Percentiles rank a stretch among this genome's conserved stretches.
These are phyloP conservation scores for Himalopsyche anomala DNA, from an alignment of 2,888 invertebrate species.

Conservation along the genomic window DNA sequence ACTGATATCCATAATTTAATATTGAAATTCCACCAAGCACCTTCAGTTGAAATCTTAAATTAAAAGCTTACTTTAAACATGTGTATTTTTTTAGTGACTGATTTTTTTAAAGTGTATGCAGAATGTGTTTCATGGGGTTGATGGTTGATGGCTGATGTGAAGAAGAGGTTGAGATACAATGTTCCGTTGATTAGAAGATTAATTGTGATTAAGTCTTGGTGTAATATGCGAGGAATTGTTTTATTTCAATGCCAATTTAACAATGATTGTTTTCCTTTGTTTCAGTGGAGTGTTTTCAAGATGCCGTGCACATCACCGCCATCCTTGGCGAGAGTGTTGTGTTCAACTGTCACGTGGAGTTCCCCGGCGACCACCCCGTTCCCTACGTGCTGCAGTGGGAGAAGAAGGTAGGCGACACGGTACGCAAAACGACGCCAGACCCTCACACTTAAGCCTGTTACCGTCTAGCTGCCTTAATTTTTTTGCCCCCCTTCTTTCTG, in stretches of 20 bases:
- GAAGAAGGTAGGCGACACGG: slow-evolving; percentile 98
- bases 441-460: slow-evolving; percentile 54
- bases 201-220: too few species aligned
- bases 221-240: too few species aligned
- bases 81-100: too few species aligned
- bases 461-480: slow-evolving; percentile 73
- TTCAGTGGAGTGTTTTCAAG: slow-evolving; percentile 86
- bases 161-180: too few species aligned
- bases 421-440: slow-evolving; percentile 83
- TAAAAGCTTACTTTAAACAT: too few species aligned
- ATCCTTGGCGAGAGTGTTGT: slow-evolving; percentile 98
- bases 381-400: slow-evolving; percentile 99
- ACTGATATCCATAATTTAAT: too few species aligned
- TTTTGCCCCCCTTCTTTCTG: slow-evolving; percentile 69
- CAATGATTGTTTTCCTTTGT: slow-evolving; percentile 63
- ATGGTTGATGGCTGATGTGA: too few species aligned
- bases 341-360: slow-evolving; percentile 98
- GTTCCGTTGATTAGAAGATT: too few species aligned
- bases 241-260: not conserved
- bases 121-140: too few species aligned
- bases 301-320: slow-evolving; percentile 97
- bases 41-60: too few species aligned
- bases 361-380: slow-evolving; percentile 96
- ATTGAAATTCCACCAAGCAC: too few species aligned
- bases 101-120: too few species aligned